phyloP scores from a whole-genome alignment of 1,140 invertebrate species.

The Bombus confusus region DNA sequence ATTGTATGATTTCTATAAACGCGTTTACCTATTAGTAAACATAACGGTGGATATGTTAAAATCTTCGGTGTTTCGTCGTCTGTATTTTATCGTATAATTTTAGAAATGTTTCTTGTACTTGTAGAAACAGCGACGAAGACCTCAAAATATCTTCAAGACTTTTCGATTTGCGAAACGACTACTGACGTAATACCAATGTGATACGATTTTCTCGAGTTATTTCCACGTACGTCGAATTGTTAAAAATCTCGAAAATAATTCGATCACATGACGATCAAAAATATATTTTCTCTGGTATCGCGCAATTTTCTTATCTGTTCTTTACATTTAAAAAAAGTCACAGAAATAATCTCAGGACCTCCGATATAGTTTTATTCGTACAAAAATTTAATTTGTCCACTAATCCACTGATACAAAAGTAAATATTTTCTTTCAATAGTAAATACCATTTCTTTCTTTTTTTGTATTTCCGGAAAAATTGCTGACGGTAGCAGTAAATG shows the following conservation, averaged over 20 bases:
- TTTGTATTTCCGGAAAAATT: not conserved
- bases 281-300: not conserved
- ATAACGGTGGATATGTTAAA: too few relatives aligned
- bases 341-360: not conserved
- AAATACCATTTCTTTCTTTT: not conserved
- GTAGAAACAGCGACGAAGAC: not conserved
- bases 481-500: not conserved
- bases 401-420: too few relatives aligned
- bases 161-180: too few relatives aligned
- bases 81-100: not conserved
- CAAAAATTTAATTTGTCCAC: too few relatives aligned
- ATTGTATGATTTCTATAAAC: too few relatives aligned
- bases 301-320: not conserved
- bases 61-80: not conserved
- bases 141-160: not conserved
- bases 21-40: too few relatives aligned
- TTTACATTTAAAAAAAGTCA: not conserved
- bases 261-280: too few relatives aligned
- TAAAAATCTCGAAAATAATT: not conserved
- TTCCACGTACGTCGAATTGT: not conserved
- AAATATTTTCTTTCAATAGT: not conserved
- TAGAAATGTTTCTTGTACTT: not conserved
- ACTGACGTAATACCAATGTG: too few relatives aligned
- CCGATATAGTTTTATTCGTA: too few relatives aligned
- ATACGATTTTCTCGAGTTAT: not conserved